These are phyloP conservation scores for Lapara coniferarum DNA, from an alignment of 2,888 invertebrate species.

Conservation along the genomic window DNA sequence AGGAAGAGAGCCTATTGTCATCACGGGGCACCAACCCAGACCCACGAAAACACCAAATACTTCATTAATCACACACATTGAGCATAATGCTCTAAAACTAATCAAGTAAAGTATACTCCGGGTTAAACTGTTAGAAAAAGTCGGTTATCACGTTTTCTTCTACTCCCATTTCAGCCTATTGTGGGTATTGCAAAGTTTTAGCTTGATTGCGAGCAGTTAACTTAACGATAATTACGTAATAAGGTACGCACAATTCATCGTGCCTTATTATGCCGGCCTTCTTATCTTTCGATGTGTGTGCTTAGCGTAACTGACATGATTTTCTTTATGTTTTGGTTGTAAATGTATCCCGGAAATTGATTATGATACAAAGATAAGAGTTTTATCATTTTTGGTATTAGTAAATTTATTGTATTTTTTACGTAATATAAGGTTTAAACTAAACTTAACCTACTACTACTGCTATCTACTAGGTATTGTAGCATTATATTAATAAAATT, in stretches of 20 bases:
- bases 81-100: no score
- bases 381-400: no score
- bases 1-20: no score
- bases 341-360: background rate
- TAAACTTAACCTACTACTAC: no score
- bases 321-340: background rate
- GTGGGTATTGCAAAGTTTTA: conserved; percentile 36
- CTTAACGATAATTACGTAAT: conserved; percentile 41
- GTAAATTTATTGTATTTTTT: no score
- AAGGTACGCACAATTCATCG: conserved; percentile 28
- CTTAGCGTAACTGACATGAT: conserved; percentile 38
- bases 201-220: conserved; percentile 41
- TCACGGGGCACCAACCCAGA: no score
- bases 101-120: background rate
- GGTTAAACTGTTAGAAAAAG: background rate
- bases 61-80: no score
- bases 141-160: conserved; percentile 35
- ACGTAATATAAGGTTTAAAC: no score
- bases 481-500: no score
- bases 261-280: conserved; percentile 47
- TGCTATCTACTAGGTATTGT: no score
- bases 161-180: conserved; percentile 13
- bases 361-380: no score
- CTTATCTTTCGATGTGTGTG: conserved; percentile 52
- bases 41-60: no score